Base-by-base conservation (phyloP, 2,113 vertebrate species). In the Eudyptes chrysolophus region DNA sequence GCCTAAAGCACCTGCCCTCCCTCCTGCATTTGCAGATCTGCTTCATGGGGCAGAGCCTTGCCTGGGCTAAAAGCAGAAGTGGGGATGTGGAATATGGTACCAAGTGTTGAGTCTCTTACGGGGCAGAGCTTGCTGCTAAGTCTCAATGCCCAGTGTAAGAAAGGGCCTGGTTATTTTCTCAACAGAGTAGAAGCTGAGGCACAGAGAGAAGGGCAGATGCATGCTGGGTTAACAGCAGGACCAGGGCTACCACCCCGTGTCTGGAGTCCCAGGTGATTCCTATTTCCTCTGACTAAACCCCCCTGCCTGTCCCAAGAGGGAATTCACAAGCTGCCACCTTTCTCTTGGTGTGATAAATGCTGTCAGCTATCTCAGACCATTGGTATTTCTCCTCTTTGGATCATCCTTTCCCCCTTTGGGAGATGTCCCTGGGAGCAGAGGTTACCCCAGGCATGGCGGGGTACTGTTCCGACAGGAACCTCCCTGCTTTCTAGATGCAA, bases 371-470 rank as follows among this genome's bases (percentile, higher is more conserved):
- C 27, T 89, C 22, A 86, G 25, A 27, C 26, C 7, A 29, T 26
- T 7, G 7, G 27, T 48, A 89, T 89, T 81, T 87, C 18, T 91
- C 24, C 42, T 51, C 51, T 85, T 89, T 64, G 51, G 15, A 85
- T 54, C 25, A 66, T 38, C 17, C 21, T 82, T 91, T 91, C 60
- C 20, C 18, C 4, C 10, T 36, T 0, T 64, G 58, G 30, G 18
- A 82, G 21, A 72, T 19, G 7, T 25, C 25, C 8, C 18, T 57
- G 15, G 20, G 21, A 70, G 25, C 38, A 84, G 38, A 68, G 11
- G 38, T 6, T 44, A 57, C 18, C 16, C 6, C 30, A 48, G 32
- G 14, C 55, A 66, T 5, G 3, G 24, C 0, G 1, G 32, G 7
- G 3, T 72, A 44, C 36, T 54, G 14, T 10, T 72, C 65, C 7